Conservation (phyloP, 2,113 vertebrate species). For the Phycodurus eques region DNA sequence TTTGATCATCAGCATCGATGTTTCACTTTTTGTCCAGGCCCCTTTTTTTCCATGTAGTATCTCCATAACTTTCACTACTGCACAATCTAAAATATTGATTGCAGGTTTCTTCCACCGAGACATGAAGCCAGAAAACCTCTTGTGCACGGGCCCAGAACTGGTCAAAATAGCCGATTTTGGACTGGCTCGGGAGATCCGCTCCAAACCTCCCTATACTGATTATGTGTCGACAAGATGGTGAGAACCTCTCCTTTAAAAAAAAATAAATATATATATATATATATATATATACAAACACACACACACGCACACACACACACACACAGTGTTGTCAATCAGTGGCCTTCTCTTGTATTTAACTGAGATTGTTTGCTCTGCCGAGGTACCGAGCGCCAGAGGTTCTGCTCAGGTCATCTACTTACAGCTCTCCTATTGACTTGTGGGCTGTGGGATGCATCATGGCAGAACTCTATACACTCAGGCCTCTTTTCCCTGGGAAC, state of each 20-base stretch:
- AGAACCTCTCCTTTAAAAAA: slow-evolving; percentile 32
- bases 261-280: background rate
- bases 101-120: slow-evolving; percentile 96
- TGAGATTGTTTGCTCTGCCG: background rate
- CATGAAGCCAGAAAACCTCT: slow-evolving; percentile 97
- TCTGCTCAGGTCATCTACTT: slow-evolving; percentile 84
- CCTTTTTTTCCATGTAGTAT: background rate
- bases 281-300: too few relatives aligned
- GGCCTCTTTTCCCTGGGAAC: slow-evolving; percentile 96
- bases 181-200: slow-evolving; percentile 92
- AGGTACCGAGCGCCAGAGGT: slow-evolving; percentile 99
- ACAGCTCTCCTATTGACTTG: slow-evolving; percentile 94
- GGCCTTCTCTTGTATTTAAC: background rate
- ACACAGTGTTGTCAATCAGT: background rate
- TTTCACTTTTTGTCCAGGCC: background rate
- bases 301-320: too few relatives aligned
- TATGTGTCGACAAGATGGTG: slow-evolving; percentile 97
- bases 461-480: slow-evolving; percentile 92
- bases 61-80: background rate
- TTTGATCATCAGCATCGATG: background rate
- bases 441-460: slow-evolving; percentile 99
- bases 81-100: background rate
- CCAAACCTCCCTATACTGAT: slow-evolving; percentile 94
- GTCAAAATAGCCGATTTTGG: slow-evolving; percentile 99
- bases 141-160: slow-evolving; percentile 96